Percentiles rank a stretch among this genome's conserved stretches.
These are phyloP conservation scores for Xenopus tropicalis DNA, from an alignment of 2,113 vertebrate species.

Conservation along the genomic window DNA sequence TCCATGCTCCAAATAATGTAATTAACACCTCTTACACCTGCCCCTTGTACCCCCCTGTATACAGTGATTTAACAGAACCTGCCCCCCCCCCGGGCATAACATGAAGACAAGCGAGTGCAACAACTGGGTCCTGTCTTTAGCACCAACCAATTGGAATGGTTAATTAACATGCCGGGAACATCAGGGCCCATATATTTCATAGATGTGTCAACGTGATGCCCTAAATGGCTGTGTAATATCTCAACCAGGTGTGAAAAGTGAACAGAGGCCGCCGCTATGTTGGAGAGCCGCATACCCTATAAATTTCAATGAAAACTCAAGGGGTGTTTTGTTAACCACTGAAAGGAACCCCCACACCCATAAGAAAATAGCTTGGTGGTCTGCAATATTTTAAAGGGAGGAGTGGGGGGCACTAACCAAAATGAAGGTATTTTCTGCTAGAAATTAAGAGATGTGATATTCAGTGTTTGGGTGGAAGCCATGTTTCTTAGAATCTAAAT, in stretches of 20 bases:
- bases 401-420: no score
- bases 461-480: no score
- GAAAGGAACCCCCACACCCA: no score
- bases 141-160: constrained; percentile 4
- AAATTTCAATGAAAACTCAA: not conserved
- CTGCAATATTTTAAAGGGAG: not conserved
- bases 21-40: constrained; percentile 33
- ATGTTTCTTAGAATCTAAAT: no score
- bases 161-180: constrained; percentile 12
- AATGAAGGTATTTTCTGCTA: not conserved
- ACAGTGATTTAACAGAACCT: not conserved
- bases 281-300: not conserved
- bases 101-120: constrained; percentile 2
- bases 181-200: not conserved
- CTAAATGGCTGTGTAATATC: constrained; percentile 22
- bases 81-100: no score
- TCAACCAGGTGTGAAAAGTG: constrained; percentile 27
- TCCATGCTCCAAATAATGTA: not conserved
- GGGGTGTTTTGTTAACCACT: constrained; percentile 9
- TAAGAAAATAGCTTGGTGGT: no score
- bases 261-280: constrained; percentile 7
- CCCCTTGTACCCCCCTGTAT: not conserved
- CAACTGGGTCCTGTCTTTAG: constrained; percentile 21
- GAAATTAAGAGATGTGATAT: not conserved
- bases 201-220: constrained; percentile 5